Conservation (phyloP, 2,888 invertebrate species). For the Limnephilus auricula region DNA sequence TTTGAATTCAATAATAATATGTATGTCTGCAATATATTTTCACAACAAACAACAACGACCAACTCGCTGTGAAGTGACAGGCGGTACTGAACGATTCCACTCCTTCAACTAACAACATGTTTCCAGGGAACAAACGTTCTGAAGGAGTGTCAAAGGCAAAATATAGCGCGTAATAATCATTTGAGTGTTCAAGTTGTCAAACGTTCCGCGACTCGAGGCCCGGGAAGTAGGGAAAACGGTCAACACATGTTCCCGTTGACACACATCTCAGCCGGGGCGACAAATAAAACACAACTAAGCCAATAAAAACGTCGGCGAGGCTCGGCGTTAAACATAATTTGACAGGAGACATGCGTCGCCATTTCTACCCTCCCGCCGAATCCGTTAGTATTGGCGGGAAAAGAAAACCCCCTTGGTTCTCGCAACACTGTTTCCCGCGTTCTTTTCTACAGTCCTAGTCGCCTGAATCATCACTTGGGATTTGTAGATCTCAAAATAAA, state of each 20-base stretch:
- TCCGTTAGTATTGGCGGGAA: not conserved
- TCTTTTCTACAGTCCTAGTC: not conserved
- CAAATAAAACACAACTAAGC: conserved; percentile 58
- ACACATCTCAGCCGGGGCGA: conserved; percentile 55
- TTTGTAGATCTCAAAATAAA: not conserved
- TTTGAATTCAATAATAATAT: not conserved
- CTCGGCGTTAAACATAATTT: conserved; percentile 58
- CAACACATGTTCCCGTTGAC: conserved; percentile 56
- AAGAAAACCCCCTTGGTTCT: not conserved
- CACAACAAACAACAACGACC: conserved; percentile 3
- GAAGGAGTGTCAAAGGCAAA: conserved; percentile 19
- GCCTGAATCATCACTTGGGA: not conserved
- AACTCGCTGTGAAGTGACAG: not conserved
- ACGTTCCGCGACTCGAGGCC: not conserved
- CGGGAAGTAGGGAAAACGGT: conserved; percentile 40
- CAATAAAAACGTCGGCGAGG: conserved; percentile 54
- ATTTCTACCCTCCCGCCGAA: conserved; percentile 27
- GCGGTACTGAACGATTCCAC: not conserved
- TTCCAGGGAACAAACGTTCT: not conserved
- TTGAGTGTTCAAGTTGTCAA: not conserved
- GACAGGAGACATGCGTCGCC: conserved; percentile 57
- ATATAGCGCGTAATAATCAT: conserved; percentile 24
- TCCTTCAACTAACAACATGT: conserved; percentile 11
- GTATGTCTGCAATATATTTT: not conserved
- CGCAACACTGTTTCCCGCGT: not conserved